Evolutionary conservation across 2,888 invertebrate genomes (phyloP).

Genomic region (Polymixis flavicincta): DNA sequence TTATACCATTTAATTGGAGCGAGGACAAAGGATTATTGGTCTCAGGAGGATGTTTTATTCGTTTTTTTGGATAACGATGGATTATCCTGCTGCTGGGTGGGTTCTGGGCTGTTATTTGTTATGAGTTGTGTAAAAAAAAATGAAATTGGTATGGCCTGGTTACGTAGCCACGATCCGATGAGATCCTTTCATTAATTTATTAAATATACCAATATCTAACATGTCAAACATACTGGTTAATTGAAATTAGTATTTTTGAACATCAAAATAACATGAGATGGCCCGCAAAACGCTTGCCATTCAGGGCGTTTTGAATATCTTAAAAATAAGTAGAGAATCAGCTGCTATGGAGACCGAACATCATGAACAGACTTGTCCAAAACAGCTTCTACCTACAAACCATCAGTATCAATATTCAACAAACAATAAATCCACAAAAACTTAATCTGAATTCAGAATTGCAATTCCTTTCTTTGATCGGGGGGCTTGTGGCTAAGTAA

Average conservation of each 20-base stretch:
- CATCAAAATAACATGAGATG: not conserved
- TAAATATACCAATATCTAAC: no score
- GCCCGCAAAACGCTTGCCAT: not conserved
- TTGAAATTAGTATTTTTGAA: not conserved
- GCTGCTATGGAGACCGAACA: no score
- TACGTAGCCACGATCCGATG: not conserved
- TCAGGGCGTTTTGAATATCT: no score
- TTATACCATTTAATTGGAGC: slow-evolving; percentile 59
- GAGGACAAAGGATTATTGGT: slow-evolving; percentile 48
- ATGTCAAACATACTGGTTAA: no score
- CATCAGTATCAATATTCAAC: not conserved
- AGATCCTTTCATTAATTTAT: not conserved
- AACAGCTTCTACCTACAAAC: not conserved
- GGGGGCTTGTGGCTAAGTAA: no score
- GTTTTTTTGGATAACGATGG: slow-evolving; percentile 42
- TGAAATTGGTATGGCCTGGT: not conserved
- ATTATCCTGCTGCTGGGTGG: slow-evolving; percentile 10
- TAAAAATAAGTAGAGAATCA: not conserved
- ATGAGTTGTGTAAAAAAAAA: not conserved
- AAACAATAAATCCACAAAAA: slow-evolving; percentile 21
- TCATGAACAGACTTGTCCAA: not conserved
- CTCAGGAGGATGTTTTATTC: slow-evolving; percentile 32
- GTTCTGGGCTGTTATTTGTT: slow-evolving; percentile 8
- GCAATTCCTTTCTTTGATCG: slow-evolving; percentile 25
- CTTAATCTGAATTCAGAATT: slow-evolving; percentile 32